Evolutionary conservation across 2,113 vertebrate genomes (phyloP).

Genomic region (Hyaena hyaena): DNA sequence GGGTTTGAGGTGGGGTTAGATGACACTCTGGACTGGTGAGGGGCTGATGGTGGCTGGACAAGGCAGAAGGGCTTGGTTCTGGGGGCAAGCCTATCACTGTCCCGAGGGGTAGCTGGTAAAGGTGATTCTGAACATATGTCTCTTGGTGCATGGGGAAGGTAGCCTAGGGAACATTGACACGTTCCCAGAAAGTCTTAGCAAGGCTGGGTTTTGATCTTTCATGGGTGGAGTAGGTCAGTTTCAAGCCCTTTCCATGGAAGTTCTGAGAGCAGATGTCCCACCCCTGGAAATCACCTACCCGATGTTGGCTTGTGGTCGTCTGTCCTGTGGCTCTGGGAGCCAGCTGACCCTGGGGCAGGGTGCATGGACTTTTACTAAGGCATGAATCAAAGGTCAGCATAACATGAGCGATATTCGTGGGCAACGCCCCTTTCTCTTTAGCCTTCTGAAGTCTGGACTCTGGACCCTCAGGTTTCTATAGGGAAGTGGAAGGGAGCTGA

Average conservation of each 20-base stretch:
- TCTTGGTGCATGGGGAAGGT: not conserved
- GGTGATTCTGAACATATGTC: not conserved
- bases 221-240: not conserved
- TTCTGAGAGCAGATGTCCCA: conserved; percentile 37
- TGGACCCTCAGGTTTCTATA: conserved; percentile 10
- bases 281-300: conserved; percentile 62
- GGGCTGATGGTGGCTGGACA: not conserved
- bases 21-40: not conserved
- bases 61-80: not conserved
- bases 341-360: not conserved
- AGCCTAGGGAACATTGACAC: not conserved
- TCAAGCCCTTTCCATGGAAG: conserved; percentile 6
- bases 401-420: not conserved
- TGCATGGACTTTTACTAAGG: not conserved
- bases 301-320: not conserved
- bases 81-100: not conserved
- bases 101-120: not conserved
- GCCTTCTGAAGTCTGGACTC: not conserved
- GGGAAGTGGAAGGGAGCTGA: not conserved
- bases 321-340: not conserved
- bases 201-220: conserved; percentile 39
- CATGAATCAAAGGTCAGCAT: conserved; percentile 29
- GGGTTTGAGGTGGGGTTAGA: not conserved
- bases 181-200: not conserved
- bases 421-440: not conserved